Evolutionary conservation across 2,888 invertebrate genomes (phyloP).

Genomic region (Trichacis sp.): DNA sequence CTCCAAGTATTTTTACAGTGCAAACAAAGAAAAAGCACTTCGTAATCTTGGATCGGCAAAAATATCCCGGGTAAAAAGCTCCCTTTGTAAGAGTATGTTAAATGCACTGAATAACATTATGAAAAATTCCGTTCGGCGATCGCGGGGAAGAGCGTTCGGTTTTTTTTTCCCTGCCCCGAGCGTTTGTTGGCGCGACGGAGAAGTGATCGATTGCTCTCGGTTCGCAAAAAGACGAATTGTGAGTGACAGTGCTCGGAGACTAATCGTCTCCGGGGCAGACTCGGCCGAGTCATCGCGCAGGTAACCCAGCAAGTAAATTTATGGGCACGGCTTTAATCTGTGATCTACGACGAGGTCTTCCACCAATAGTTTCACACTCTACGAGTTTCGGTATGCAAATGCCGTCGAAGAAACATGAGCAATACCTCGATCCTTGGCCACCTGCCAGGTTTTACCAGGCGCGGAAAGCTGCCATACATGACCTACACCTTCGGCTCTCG

Average conservation of each 20-base stretch:
- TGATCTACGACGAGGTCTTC: constrained; percentile 50
- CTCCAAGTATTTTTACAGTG: no score
- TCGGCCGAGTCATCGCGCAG: constrained; percentile 7
- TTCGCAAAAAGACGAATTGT: constrained; percentile 5
- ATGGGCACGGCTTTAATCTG: constrained; percentile 24
- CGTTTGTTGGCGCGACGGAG: constrained; percentile 4
- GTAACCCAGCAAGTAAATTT: constrained; percentile 11
- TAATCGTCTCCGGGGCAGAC: constrained; percentile 5
- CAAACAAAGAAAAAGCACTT: not conserved
- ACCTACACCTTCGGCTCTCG: constrained; percentile 22
- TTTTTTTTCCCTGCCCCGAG: not conserved
- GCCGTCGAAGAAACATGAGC: constrained; percentile 54
- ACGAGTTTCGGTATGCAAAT: constrained; percentile 63
- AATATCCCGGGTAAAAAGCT: not conserved
- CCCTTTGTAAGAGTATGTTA: not conserved
- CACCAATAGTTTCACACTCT: constrained; percentile 65
- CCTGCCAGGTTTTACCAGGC: constrained; percentile 35
- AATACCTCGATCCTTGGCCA: constrained; percentile 50
- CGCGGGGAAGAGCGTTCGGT: not conserved
- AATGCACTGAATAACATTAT: not conserved
- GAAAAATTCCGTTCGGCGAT: not conserved
- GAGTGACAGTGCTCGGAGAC: constrained; percentile 8
- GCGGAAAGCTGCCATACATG: constrained; percentile 30
- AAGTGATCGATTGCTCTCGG: constrained; percentile 7
- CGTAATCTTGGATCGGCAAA: not conserved